Conservation (phyloP, 2,888 invertebrate genomes). For the Limnephilus lunatus region DNA sequence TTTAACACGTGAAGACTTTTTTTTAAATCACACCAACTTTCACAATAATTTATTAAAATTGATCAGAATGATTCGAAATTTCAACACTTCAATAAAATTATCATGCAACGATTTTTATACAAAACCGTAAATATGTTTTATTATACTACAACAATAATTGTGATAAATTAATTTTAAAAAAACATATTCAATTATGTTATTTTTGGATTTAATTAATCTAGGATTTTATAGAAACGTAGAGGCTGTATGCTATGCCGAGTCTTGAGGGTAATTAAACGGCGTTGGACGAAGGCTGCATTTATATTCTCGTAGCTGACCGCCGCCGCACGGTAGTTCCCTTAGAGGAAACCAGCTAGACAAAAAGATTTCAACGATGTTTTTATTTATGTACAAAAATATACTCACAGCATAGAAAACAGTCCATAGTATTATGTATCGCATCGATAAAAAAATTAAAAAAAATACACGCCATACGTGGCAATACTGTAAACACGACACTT, state of each 20-base stretch:
- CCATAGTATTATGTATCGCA: too few relatives aligned
- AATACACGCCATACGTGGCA: too few relatives aligned
- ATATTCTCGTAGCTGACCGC: too few relatives aligned
- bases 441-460: too few relatives aligned
- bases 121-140: neutral
- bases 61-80: neutral
- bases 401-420: too few relatives aligned
- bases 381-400: too few relatives aligned
- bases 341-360: too few relatives aligned
- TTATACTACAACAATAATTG: too few relatives aligned
- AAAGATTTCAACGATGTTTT: too few relatives aligned
- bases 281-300: slow-evolving; percentile 34
- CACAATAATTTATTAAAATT: neutral
- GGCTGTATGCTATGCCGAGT: slow-evolving; percentile 21
- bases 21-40: neutral
- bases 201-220: neutral
- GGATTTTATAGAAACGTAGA: neutral
- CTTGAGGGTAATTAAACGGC: neutral
- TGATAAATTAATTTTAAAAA: neutral
- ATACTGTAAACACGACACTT: too few relatives aligned
- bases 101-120: neutral
- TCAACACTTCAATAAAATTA: neutral
- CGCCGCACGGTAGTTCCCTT: too few relatives aligned
- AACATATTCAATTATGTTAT: neutral
- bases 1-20: too few relatives aligned